Base-by-base conservation (phyloP, 1,140 invertebrate genomes). In the Triops longicaudatus region DNA sequence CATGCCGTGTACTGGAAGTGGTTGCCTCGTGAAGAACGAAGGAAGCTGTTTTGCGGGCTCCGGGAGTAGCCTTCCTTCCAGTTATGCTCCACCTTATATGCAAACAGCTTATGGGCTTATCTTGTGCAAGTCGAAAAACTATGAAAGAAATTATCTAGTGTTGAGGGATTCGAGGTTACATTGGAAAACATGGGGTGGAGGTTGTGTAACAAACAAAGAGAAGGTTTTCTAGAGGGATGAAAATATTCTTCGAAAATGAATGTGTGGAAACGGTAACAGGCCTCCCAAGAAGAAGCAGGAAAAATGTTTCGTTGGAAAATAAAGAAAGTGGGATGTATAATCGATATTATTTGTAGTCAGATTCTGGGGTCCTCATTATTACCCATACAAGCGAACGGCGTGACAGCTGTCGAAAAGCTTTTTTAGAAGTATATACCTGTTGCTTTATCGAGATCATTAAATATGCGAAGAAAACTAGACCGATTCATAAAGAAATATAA, bases 401-500 rank as follows among this genome's bases (percentile, higher is more conserved):
- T 22, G 50, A 63, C 50, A 63, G 10, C 50, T 14, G 50, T 63
- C 10, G 22, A 17, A 63, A 63, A 63, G 17, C 17, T 22, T 63
- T 44, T 22, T 63, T 63, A 63, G 50, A 63, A n/a, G 14, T 63
- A 63, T 63, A 63, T 63, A 63, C 50, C 50, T 63, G 50, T 63
- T 63, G 17, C 50, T 17, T 63, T 63, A 14, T n/a, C 14, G 6
- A 63, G 7, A 2, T n/a, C 50, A 10, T 63, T 63, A 63, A 14
- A 63, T 63, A 63, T 63, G 50, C 50, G 14, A 63, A 10, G 17
- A 63, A 22, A 17, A n/a, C 50, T 63, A 63, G 50, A 63, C 22
- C 31, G 22, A 17, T 6, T 14, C 50, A 22, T 17, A 63, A 63
- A 63, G 17, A 63, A 63, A 63, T n/a, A 22, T 63, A 63, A 63